A percentile compares a stretch with the other conserved stretches of the same genome.
Conservation (phyloP, 1,140 invertebrate species). For the Hesperophylax magnus region DNA sequence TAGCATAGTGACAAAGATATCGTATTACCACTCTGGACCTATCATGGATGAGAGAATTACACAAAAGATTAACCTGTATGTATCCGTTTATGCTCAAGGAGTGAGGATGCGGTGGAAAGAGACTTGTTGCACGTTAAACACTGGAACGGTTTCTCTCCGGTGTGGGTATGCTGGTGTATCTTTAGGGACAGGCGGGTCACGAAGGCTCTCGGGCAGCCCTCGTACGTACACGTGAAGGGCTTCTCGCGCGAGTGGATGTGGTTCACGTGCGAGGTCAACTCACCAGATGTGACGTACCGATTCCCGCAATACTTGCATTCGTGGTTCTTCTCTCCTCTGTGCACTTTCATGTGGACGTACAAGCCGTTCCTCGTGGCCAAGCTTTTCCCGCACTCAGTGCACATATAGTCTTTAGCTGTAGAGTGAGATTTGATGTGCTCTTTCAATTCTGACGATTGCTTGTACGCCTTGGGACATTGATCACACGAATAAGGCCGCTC, state of each 20-base stretch:
- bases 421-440: constrained; percentile 75
- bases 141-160: constrained; percentile 73
- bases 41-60: no score
- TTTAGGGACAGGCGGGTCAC: constrained; percentile 53
- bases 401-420: constrained; percentile 74
- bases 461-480: constrained; percentile 63
- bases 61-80: constrained; percentile 48
- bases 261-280: constrained; percentile 59
- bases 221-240: constrained; percentile 68
- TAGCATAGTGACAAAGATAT: no score
- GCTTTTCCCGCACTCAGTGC: constrained; percentile 72
- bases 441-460: constrained; percentile 65
- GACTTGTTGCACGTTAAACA: constrained; percentile 73
- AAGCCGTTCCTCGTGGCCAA: constrained; percentile 59
- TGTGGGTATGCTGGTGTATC: constrained; percentile 64
- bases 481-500: constrained; percentile 73
- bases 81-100: constrained; percentile 51
- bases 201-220: constrained; percentile 49
- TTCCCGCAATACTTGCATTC: constrained; percentile 53
- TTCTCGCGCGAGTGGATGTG: constrained; percentile 72
- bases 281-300: constrained; percentile 65
- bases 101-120: constrained; percentile 52
- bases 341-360: constrained; percentile 57
- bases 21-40: no score
- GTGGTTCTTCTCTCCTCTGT: constrained; percentile 54